Base-by-base conservation (phyloP, 2,888 invertebrate genomes). In the Melikaiella ostensackeni region DNA sequence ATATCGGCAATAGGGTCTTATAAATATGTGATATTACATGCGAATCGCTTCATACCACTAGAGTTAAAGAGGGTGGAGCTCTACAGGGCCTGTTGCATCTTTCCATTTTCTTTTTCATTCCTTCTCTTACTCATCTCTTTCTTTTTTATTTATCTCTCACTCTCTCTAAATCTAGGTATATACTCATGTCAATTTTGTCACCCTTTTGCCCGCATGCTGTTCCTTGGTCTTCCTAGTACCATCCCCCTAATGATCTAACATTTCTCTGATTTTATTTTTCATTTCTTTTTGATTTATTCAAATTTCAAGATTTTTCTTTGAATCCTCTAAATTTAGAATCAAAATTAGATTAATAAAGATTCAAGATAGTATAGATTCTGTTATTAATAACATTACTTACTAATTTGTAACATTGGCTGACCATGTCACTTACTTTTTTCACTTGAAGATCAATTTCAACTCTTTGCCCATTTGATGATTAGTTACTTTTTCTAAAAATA, bases 81-180 rank as follows among this genome's bases (percentile, higher is more conserved):
- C 42, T 46, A 46, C 27, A 42, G 66, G 66, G 66, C 46, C 66
- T 66, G 66, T 66, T 66, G 42, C 66, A 38, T 38, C 38, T 42
- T 46, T 42, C 16, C 3, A 8, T 24, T 46, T 27, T 66, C 24
- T 42, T 19, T 21, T 27, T 38, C 42, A 27, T 46, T 42, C 38
- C 7, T 66, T 46, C 42, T 66, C 42, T 24, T 5, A 27, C 21
- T 4, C 27, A 38, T 21, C 42, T 46, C 42, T 42, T 42, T 16
- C 16, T 42, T 42, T 5, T 38, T 38, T 16, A 38, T 11, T 38
- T 11, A 16, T 38, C 38, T 38, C 13, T 38, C 13, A 38, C 4
- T 13, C 13, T 38, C 4, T 13, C 38, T 38, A 3, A 42, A 24
- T 35, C 42, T 42, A 24, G 19, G 24, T 13, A 42, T 13, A 27